Conservation (phyloP, 2,888 invertebrate species). For the Caenorhabditis japonica region DNA sequence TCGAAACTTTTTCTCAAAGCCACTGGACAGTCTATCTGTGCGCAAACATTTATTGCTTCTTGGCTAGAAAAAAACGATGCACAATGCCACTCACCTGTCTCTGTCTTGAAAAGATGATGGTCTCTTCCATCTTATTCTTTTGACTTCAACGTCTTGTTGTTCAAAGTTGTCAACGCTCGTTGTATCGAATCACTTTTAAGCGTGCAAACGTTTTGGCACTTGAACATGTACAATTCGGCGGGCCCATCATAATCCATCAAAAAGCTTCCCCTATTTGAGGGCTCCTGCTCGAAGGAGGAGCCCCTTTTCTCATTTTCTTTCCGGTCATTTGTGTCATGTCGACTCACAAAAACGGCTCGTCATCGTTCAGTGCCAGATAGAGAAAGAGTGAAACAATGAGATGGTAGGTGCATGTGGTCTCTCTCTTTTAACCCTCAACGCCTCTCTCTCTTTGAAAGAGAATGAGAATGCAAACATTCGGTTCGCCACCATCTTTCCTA, state of each 20-base stretch:
- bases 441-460: conserved; percentile 16
- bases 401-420: neutral
- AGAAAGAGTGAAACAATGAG: conserved; percentile 38
- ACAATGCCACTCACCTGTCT: no score
- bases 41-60: conserved; percentile 46
- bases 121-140: no score
- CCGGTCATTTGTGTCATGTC: conserved; percentile 41
- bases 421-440: conserved; percentile 4
- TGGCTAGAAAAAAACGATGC: conserved; percentile 44
- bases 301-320: neutral
- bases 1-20: conserved; percentile 7
- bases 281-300: neutral
- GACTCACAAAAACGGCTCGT: conserved; percentile 45
- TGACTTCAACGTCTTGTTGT: no score
- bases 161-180: conserved; percentile 28
- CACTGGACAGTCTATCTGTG: conserved; percentile 44
- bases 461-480: conserved; percentile 20
- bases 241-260: conserved; percentile 47
- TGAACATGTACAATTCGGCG: neutral
- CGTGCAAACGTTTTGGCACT: no score
- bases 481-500: neutral
- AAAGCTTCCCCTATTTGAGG: conserved; percentile 1
- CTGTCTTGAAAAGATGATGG: no score
- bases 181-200: no score
- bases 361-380: conserved; percentile 2